Evolutionary conservation across 30 jellyfish, hydroid and myxozoan genomes (phyloP), one percentile per base, ranked within the genome.

Genomic region (Aurelia coerulea): DNA sequence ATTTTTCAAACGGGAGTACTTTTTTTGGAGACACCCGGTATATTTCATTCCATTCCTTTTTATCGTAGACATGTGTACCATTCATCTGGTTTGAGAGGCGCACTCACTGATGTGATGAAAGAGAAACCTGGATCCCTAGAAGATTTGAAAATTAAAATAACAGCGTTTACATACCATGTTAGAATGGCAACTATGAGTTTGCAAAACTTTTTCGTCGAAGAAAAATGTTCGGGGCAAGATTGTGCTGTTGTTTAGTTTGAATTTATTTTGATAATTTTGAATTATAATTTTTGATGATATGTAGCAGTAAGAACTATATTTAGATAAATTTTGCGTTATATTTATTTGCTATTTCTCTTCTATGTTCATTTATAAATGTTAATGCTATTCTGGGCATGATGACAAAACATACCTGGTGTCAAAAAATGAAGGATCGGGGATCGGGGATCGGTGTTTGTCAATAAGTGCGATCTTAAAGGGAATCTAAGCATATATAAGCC

Each of bases 111-210:
- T 54, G 97, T 95, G 70, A 69, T 89, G 74, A 86, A 86, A 35
- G 92, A 85, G 76, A 71, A 80, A 34, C 91, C 92, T 31, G 92
- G 92, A 23, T 46, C 89, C 2, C 19, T 93, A 34, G 90, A 81
- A 32, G 97, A 93, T 50, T 84, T 93, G 75, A 83, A 88, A 29
- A 88, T 89, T 33, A 93, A 93, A 89, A 82, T 88, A 50, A 88
- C 98, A 11, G 91, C 94, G 9, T 93, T 88, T 73, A 93, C 97
- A 0, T 93, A 93, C 49, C 98, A 93, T 64, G 97, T 89, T 69
- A 81, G 90, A 70, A 93, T 93, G 98, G 98, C 98, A 12, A 80
- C 93, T 4, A 84, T 84, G 93, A 84, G 93, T 53, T 69, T 84
- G 54, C 88, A 84, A 68, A 84, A 84, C 81, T 84, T 84, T 78